Percentiles rank a stretch among this genome's conserved stretches.
Evolutionary conservation across 2,113 vertebrate species (phyloP).

Genomic region (Toxotes jaculatrix): DNA sequence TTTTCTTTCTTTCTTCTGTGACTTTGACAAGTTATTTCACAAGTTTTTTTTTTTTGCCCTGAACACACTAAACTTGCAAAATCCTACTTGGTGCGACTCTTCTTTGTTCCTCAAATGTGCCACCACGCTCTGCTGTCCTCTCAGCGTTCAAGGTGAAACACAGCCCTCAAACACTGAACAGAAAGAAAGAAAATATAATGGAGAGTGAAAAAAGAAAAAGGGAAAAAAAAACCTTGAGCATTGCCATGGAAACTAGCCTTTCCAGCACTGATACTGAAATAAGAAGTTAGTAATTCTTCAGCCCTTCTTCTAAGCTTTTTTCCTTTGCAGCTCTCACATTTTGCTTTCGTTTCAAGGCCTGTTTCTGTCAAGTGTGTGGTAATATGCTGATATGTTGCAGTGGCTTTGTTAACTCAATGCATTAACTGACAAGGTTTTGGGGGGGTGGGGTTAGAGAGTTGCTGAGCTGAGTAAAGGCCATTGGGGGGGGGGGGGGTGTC

Average conservation of each 20-base stretch:
- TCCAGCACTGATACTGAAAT: conserved; percentile 28
- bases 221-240: conserved; percentile 37
- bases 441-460: conserved; percentile 19
- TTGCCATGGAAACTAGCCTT: conserved; percentile 77
- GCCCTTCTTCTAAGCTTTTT: conserved; percentile 6
- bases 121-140: conserved; percentile 64
- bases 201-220: background rate
- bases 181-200: conserved; percentile 35
- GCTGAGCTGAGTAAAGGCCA: conserved; percentile 35
- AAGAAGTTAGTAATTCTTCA: conserved; percentile 45
- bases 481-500: background rate
- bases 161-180: conserved; percentile 66
- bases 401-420: conserved; percentile 64
- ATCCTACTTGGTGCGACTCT: conserved; percentile 3
- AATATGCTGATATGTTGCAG: conserved; percentile 57
- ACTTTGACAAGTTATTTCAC: conserved; percentile 33
- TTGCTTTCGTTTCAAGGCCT: conserved; percentile 60
- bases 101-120: conserved; percentile 58
- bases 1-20: background rate
- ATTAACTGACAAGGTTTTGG: conserved; percentile 45
- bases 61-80: conserved; percentile 22
- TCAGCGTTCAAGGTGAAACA: conserved; percentile 66
- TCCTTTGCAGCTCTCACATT: conserved; percentile 69
- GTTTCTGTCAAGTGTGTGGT: conserved; percentile 63
- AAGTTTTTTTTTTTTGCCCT: background rate